phyloP scores from a whole-genome alignment of 2,888 invertebrate genomes.

The Aplocera efformata region DNA sequence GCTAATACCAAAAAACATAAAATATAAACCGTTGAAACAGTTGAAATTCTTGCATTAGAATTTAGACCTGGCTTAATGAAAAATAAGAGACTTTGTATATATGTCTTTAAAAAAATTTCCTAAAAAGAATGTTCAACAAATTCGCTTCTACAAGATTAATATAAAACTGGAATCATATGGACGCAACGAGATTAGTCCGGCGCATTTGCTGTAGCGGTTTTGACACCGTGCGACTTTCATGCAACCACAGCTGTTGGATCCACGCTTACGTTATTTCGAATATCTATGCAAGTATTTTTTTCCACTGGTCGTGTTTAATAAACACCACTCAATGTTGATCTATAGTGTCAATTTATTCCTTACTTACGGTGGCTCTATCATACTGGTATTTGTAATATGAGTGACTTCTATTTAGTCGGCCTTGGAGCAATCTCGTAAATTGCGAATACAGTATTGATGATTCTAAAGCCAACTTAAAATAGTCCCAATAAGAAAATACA shows the following conservation, averaged over 20 bases:
- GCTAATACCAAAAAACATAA: too few relatives aligned
- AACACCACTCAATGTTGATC: constrained; percentile 12
- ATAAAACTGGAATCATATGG: constrained; percentile 12
- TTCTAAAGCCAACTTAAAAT: constrained; percentile 1
- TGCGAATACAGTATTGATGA: constrained; percentile 25
- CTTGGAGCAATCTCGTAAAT: constrained; percentile 41
- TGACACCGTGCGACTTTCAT: constrained; percentile 39
- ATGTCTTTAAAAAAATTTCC: too few relatives aligned
- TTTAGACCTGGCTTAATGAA: too few relatives aligned
- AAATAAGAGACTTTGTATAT: too few relatives aligned
- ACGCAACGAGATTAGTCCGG: constrained; percentile 42
- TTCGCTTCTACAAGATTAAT: not conserved
- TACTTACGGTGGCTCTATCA: not conserved
- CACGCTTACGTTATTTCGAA: constrained; percentile 25
- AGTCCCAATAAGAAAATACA: constrained; percentile 11
- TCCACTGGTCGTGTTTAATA: constrained; percentile 8
- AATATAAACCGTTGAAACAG: too few relatives aligned
- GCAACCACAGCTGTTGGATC: constrained; percentile 35
- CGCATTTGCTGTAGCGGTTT: constrained; percentile 46
- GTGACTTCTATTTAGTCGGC: constrained; percentile 27
- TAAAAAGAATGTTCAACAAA: too few relatives aligned
- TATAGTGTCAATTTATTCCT: not conserved
- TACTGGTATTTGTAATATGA: constrained; percentile 10
- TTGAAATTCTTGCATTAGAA: too few relatives aligned
- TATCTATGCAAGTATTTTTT: constrained; percentile 6